Percentiles rank a stretch among this genome's conserved stretches.
Evolutionary conservation across 2,113 vertebrate species (phyloP).

Genomic region (Apteryx mantelli): DNA sequence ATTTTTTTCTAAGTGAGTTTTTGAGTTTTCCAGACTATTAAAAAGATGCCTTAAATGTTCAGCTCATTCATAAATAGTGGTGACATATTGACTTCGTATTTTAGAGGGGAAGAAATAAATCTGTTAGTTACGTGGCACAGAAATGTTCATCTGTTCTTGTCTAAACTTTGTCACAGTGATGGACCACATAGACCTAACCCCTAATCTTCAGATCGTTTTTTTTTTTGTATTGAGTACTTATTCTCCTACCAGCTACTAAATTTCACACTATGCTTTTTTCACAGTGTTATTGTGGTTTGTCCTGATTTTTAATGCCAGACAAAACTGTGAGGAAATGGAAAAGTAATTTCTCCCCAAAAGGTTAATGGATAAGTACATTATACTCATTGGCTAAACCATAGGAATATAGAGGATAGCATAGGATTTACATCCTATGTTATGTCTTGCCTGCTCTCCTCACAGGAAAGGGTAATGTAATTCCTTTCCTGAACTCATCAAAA

Average conservation of each 20-base stretch:
- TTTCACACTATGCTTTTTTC: not conserved
- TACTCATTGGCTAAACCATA: not conserved
- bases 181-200: not conserved
- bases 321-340: not conserved
- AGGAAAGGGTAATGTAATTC: not conserved
- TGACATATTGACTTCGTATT: not conserved
- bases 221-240: not conserved
- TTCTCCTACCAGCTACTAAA: not conserved
- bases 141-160: conserved; percentile 4
- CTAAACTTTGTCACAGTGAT: conserved; percentile 6
- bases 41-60: not conserved
- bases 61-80: conserved; percentile 17
- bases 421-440: not conserved
- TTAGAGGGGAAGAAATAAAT: not conserved
- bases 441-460: not conserved
- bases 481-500: not conserved
- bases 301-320: not conserved
- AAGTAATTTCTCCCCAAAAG: not conserved
- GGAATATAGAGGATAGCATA: not conserved
- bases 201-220: not conserved
- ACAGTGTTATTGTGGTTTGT: not conserved
- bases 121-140: not conserved
- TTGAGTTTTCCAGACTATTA: not conserved
- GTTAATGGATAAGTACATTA: not conserved
- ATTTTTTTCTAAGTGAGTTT: not conserved